Evolutionary conservation across 2,797 vertebrate genomes (phyloP).

Genomic region (Poeciliopsis gracilis): DNA sequence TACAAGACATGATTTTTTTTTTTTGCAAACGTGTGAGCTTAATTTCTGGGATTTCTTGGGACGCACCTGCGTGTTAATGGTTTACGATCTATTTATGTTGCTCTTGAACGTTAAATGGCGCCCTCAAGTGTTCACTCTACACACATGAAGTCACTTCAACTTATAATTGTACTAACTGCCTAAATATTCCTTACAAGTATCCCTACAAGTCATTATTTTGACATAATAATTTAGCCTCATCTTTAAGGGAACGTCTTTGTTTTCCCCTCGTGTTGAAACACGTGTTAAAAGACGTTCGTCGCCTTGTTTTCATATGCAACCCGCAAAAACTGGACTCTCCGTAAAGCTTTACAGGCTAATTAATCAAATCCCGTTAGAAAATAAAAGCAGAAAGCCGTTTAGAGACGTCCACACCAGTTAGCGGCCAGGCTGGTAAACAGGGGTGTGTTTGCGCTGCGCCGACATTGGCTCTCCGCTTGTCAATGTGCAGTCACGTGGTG

Average conservation of each 20-base stretch:
- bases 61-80: not conserved
- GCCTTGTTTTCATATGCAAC: not conserved
- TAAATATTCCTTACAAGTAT: not conserved
- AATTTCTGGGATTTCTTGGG: not conserved
- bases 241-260: conserved; percentile 3
- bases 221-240: not conserved
- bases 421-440: conserved; percentile 46
- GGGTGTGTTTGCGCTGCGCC: conserved; percentile 65
- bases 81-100: not conserved
- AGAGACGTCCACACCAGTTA: conserved; percentile 1
- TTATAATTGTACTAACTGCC: conserved; percentile 9
- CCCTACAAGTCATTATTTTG: too few relatives aligned
- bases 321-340: not conserved
- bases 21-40: not conserved
- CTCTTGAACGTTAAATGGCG: conserved; percentile 5
- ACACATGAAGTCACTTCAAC: conserved; percentile 28
- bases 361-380: not conserved
- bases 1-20: too few relatives aligned
- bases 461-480: conserved; percentile 73
- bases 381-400: not conserved
- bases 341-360: not conserved
- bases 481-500: conserved; percentile 78
- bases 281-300: not conserved
- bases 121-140: conserved; percentile 34
- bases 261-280: not conserved